Base-by-base conservation (phyloP, 2,888 invertebrate genomes). In the Aphrophora alni region DNA sequence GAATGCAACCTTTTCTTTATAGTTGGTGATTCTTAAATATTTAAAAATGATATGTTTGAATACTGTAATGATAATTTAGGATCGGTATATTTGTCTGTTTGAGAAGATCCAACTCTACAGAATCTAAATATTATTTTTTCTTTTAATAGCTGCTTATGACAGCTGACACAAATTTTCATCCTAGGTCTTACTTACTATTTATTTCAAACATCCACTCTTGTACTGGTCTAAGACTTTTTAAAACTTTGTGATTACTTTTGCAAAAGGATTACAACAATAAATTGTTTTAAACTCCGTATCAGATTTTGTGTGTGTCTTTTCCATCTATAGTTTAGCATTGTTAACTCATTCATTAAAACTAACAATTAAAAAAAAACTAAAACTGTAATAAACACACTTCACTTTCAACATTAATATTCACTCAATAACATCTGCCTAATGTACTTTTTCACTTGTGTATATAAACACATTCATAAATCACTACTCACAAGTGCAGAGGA, bases 131-230 rank as follows among this genome's bases (percentile, higher is more conserved):
- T 38, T 14, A 75, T 75, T 44, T 44, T 38, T 38, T 38, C 75
- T 38, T 26, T 38, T 38, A 75, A 75, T 75, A 75, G 75, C 10
- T 75, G 75, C 44, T 75, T 75, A 38, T 51, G 75, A 38, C 75
- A 75, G 75, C 75, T 75, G 75, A 25, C 75, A 75, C 75, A 75
- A 38, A 75, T 75, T 75, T 75, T 59, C 75, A 75, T 75, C 51
- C 75, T 12, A 69, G 44, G 44, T 14, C 14, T 44, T 44, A 12
- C 44, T 75, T 59, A 8, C 51, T 75, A 75, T 75, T 75, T 38
- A 75, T 75, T 75, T 75, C 75, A 12, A 75, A 75, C 75, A 75
- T 75, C 75, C 75, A 38, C 26, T 25, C 75, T 75, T 75, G 75
- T 7, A 75, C 44, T 75, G 38, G 75, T 75, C 44, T 75, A 5